These are phyloP conservation scores for Buceros bicornis DNA, from an alignment of 2,797 vertebrate genomes.

Conservation along the genomic window DNA sequence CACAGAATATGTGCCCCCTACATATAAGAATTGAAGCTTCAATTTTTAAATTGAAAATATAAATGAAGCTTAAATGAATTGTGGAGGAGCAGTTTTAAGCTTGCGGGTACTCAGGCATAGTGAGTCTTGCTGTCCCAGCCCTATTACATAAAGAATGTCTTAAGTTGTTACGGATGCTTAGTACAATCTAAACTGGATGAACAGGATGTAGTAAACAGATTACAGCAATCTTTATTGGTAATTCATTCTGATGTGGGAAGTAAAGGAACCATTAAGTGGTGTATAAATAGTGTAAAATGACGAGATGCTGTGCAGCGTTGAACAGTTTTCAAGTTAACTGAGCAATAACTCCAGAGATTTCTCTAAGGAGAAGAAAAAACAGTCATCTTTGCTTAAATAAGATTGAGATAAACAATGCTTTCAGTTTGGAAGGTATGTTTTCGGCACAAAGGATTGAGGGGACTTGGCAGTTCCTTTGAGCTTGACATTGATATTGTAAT, in stretches of 20 bases:
- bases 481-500: slow-evolving; percentile 42
- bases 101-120: not conserved
- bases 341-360: not conserved
- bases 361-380: not conserved
- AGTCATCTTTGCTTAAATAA: not conserved
- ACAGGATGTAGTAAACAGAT: slow-evolving; percentile 33
- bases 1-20: not conserved
- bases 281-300: not conserved
- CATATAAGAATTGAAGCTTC: fast-evolving
- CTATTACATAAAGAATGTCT: not conserved
- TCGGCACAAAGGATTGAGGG: not conserved
- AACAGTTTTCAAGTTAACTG: not conserved
- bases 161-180: not conserved
- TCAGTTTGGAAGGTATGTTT: not conserved
- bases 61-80: not conserved
- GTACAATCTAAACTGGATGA: slow-evolving; percentile 42
- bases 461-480: slow-evolving; percentile 30
- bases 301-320: not conserved
- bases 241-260: not conserved
- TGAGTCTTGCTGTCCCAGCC: not conserved
- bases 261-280: not conserved
- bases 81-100: not conserved
- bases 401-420: not conserved
- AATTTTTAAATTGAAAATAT: not conserved
- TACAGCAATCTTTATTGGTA: not conserved